Evolutionary conservation across 1,140 invertebrate genomes (phyloP).

Genomic region (Drosophila jambulina): DNA sequence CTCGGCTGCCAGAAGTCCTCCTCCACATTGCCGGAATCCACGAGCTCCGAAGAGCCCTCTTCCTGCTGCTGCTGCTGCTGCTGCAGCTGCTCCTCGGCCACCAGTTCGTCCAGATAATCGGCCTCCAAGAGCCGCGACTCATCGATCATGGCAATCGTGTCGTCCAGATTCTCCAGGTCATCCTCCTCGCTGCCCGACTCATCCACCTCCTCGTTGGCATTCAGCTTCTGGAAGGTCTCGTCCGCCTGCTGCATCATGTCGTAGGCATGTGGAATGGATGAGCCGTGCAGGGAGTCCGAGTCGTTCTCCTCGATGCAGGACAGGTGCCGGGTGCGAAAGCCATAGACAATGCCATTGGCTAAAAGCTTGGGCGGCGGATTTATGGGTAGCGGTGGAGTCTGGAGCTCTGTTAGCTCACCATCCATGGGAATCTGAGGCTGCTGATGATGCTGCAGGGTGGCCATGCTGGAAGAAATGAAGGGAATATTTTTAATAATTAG

Average conservation of each 20-base stretch:
- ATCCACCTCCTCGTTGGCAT: slow-evolving; percentile 45
- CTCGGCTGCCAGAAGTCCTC: slow-evolving; percentile 74
- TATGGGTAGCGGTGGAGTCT: slow-evolving; percentile 65
- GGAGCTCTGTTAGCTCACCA: slow-evolving; percentile 36
- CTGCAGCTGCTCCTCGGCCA: slow-evolving; percentile 48
- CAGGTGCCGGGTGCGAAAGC: slow-evolving; percentile 80
- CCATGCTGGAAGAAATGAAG: slow-evolving; percentile 56
- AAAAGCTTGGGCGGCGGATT: slow-evolving; percentile 56
- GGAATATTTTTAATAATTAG: too few relatives aligned
- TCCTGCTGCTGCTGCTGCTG: slow-evolving; percentile 30
- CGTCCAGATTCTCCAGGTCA: slow-evolving; percentile 28
- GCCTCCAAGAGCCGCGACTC: slow-evolving; percentile 74
- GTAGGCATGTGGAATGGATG: slow-evolving; percentile 70
- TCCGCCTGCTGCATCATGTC: slow-evolving; percentile 82
- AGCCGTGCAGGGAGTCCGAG: slow-evolving; percentile 78
- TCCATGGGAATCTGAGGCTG: slow-evolving; percentile 36
- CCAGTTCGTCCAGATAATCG: slow-evolving; percentile 79
- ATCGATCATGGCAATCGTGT: slow-evolving; percentile 79
- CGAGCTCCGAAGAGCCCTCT: slow-evolving; percentile 40
- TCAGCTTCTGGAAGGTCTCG: slow-evolving; percentile 76
- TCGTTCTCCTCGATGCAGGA: slow-evolving; percentile 85
- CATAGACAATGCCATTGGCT: slow-evolving; percentile 73
- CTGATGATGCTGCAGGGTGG: slow-evolving; percentile 54
- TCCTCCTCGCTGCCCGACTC: slow-evolving; percentile 49
- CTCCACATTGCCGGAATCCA: slow-evolving; percentile 62